Evolutionary conservation across 1,140 invertebrate species (phyloP).

Genomic region (Drosophila nigrodunni): DNA sequence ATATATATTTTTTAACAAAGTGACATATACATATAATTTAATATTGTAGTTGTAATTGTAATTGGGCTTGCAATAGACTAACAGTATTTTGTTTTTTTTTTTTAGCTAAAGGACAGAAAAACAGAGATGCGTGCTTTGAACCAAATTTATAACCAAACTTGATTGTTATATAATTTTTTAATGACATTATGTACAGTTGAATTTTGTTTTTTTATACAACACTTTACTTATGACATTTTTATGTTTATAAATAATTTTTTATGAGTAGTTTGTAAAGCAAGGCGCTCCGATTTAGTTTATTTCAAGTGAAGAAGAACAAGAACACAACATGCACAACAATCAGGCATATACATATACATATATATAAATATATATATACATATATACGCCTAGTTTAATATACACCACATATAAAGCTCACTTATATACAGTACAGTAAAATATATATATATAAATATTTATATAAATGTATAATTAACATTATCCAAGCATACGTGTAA

Average conservation of each 20-base stretch:
- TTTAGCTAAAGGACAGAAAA: conserved; percentile 39
- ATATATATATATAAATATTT: conserved; percentile 49
- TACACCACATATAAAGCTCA: conserved; percentile 59
- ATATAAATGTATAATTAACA: conserved; percentile 62
- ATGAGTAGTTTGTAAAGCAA: conserved; percentile 48
- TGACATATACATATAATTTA: conserved; percentile 59
- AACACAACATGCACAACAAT: conserved; percentile 77
- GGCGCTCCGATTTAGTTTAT: conserved; percentile 70
- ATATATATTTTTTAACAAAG: conserved; percentile 65
- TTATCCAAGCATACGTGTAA: conserved; percentile 78
- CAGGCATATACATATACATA: conserved; percentile 77
- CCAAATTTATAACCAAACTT: conserved; percentile 80
- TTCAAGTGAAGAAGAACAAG: conserved; percentile 65
- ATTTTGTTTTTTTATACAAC: conserved; percentile 52
- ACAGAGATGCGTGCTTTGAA: conserved; percentile 69
- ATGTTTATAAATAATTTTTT: conserved; percentile 43
- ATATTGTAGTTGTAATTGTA: conserved; percentile 50
- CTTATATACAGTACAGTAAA: conserved; percentile 43
- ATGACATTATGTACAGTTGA: conserved; percentile 79
- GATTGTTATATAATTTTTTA: conserved; percentile 80
- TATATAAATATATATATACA: conserved; percentile 55
- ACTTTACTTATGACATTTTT: conserved; percentile 67
- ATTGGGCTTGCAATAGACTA: conserved; percentile 82
- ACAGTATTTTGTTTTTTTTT: conserved; percentile 78
- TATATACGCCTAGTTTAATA: conserved; percentile 64